Evolutionary conservation across 2,113 vertebrate genomes (phyloP), one percentile per base, ranked within the genome.

Genomic region (Aegypius monachus): DNA sequence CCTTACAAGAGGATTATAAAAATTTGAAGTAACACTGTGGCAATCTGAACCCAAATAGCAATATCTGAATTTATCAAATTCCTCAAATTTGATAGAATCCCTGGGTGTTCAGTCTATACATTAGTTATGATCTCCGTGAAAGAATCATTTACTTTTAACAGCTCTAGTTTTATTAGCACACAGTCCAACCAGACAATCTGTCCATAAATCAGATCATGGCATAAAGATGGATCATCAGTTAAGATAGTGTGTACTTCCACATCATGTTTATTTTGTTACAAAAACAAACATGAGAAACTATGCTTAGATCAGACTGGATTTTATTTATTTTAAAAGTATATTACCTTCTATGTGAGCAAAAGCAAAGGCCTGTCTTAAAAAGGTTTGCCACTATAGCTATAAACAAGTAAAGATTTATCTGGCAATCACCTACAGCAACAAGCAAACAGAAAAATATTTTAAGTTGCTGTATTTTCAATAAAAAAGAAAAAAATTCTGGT

Each of bases 91-190:
- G 2, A 65, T 20, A 53, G 62, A 88, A 66, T 40, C 13, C 7
- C 10, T n/a, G 7, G 1, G 2, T 53, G 8, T 59, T 88, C 40
- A 56, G 43, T 26, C 47, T 40, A 17, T 16, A 36, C 4, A 11
- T n/a, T 20, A 71, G 42, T 56, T 67, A 50, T 5, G 4, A 59
- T 42, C 17, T n/a, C 36, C 0, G 0, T 13, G 7, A 72, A 52
- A 62, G 9, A 50, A 78, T 72, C 9, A 23, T 45, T 62, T 52
- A 67, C 13, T 19, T 34, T 66, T 21, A 47, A 58, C 3, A 40
- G 43, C 26, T 55, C 22, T 63, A 20, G 15, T 32, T 84, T 85
- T 85, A 18, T 53, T 32, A 89, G n/a, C 29, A 78, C 9, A 29
- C 13, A 47, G 7, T 16, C 6, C 20, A 78, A 78, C 29, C 8